Percentiles rank a stretch among this genome's conserved stretches.
Evolutionary conservation across 2,113 vertebrate species (phyloP).

Genomic region (Cinclus cinclus): DNA sequence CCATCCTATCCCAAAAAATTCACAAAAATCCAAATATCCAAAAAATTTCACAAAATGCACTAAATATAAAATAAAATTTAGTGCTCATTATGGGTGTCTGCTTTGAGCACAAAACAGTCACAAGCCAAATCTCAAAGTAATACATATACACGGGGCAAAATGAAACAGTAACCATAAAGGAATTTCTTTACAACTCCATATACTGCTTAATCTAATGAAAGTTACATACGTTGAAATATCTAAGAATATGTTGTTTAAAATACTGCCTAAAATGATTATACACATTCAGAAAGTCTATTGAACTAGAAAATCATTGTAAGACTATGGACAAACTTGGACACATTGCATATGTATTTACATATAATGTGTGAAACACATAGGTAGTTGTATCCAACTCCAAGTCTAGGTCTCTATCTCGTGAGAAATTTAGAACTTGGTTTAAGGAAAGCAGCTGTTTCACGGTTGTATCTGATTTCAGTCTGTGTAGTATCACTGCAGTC

Average conservation of each 20-base stretch:
- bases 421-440: slow-evolving; percentile 49
- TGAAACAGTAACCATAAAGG: neutral
- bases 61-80: neutral
- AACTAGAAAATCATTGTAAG: neutral
- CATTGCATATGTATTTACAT: neutral
- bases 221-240: neutral
- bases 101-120: neutral
- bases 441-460: slow-evolving; percentile 51
- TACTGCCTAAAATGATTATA: neutral
- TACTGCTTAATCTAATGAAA: neutral
- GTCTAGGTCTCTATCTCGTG: slow-evolving; percentile 32
- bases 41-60: neutral
- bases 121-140: neutral
- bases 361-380: neutral
- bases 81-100: neutral
- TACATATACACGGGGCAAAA: neutral
- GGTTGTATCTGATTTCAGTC: slow-evolving; percentile 62
- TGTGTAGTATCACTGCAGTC: slow-evolving; percentile 54
- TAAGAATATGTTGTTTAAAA: neutral
- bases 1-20: neutral
- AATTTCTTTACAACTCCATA: neutral
- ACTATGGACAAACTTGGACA: neutral
- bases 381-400: slow-evolving; percentile 7
- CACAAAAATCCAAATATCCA: too few species aligned
- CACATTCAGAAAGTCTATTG: neutral